These are phyloP conservation scores for Caenorhabditis virilis DNA, from an alignment of 2,888 invertebrate species.

Conservation along the genomic window DNA sequence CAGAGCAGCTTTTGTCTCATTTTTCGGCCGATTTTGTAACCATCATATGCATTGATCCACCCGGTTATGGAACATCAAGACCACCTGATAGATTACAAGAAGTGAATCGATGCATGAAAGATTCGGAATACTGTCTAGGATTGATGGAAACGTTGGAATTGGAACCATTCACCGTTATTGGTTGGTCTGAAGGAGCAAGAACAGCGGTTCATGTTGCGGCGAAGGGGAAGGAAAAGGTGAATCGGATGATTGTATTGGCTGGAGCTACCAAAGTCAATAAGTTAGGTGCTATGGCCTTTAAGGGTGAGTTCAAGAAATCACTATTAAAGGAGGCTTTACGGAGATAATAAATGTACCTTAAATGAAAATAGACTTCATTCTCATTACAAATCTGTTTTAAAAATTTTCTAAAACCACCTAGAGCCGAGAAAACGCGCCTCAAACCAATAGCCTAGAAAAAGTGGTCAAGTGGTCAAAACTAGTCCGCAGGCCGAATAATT, in stretches of 20 bases:
- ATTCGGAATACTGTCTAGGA: constrained; percentile 60
- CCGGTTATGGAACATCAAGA: constrained; percentile 57
- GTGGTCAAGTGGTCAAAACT: too few species aligned
- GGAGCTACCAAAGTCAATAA: constrained; percentile 62
- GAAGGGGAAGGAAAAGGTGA: constrained; percentile 53
- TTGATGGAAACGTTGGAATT: constrained; percentile 59
- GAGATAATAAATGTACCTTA: too few species aligned
- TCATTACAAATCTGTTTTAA: too few species aligned
- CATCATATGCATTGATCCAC: constrained; percentile 66
- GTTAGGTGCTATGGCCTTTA: constrained; percentile 65
- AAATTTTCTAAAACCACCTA: too few species aligned
- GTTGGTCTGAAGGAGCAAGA: constrained; percentile 61
- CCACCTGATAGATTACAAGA: constrained; percentile 66
- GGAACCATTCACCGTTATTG: constrained; percentile 53
- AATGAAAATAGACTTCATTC: too few species aligned
- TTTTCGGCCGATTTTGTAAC: constrained; percentile 62
- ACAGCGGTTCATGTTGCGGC: constrained; percentile 66
- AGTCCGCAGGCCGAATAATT: too few species aligned
- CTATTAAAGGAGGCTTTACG: too few species aligned
- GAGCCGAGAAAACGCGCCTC: too few species aligned
- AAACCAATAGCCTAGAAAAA: too few species aligned
- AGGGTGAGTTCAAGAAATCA: too few species aligned
- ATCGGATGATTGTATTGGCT: constrained; percentile 58
- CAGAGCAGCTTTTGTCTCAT: constrained; percentile 56
- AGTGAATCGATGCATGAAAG: constrained; percentile 63